phyloP scores from a whole-genome alignment of 2,113 vertebrate species.

The Trematocara nigrifrons region DNA sequence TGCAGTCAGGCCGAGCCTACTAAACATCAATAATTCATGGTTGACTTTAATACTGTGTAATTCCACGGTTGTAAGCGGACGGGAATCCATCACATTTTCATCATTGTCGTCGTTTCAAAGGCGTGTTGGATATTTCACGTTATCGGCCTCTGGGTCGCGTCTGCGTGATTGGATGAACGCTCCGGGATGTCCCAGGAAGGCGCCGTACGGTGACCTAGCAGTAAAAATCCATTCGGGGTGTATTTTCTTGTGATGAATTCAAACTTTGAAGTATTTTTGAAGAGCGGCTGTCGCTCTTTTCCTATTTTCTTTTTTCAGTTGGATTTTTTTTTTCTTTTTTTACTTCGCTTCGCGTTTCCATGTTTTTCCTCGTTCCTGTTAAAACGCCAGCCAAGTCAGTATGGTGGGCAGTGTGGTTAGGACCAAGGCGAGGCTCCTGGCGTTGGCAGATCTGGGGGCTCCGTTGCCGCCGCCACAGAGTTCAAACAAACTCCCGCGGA shows the following conservation, averaged over 20 bases:
- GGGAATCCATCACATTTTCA: constrained; percentile 55
- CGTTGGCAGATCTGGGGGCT: constrained; percentile 62
- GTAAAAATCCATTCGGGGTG: constrained; percentile 61
- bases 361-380: constrained; percentile 48
- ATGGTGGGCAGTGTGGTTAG: constrained; percentile 79
- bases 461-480: constrained; percentile 85
- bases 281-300: constrained; percentile 52
- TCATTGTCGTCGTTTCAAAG: constrained; percentile 50
- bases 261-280: constrained; percentile 25
- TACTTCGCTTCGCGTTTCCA: background rate
- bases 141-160: constrained; percentile 52
- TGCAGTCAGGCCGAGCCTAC: constrained; percentile 1
- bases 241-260: constrained; percentile 47
- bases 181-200: constrained; percentile 25
- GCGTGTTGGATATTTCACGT: constrained; percentile 62
- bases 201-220: background rate
- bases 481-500: constrained; percentile 96
- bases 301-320: constrained; percentile 52
- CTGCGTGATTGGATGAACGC: constrained; percentile 55
- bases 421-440: constrained; percentile 72
- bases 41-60: constrained; percentile 56
- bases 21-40: constrained; percentile 57
- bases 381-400: constrained; percentile 87
- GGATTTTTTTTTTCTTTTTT: constrained; percentile 38
- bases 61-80: constrained; percentile 46